Evolutionary conservation across 2,797 vertebrate genomes (phyloP), one percentile per base, ranked within the genome.

Genomic region (Rachycentron canadum): DNA sequence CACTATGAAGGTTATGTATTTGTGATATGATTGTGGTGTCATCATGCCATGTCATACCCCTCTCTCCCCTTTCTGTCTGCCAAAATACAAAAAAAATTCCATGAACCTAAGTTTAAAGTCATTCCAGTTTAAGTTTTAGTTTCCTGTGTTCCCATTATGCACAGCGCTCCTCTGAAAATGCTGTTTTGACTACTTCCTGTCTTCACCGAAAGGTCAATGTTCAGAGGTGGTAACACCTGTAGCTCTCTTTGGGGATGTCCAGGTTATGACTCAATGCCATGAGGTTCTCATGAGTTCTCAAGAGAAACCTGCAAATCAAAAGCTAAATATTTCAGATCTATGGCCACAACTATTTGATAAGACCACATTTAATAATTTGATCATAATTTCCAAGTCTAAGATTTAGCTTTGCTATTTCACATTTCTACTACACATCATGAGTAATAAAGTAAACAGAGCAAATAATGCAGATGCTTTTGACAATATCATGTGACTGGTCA

Each of bases 201-300:
- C 8, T 25, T 3, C 10, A 43, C 1, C 7, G 23, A 1, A 32
- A 59, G 23, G 19, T 67, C 56, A 61, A 57, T 62, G 49, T 23
- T 57, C 17, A 58, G 11, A 3, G 3, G 49, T 38, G 0, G 3
- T 6, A 47, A n/a, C 10, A 52, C n/a, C n/a, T n/a, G n/a, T n/a
- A n/a, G 16, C 43, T n/a, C 21, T 56, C 49, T 73, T 21, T 66
- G 69, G 7, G 69, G 32, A 66, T 50, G 36, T 55, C 23, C 40
- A 28, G 19, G 16, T 56, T 16, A 62, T 6, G 28, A n/a, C 32
- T 50, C 34, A 45, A 26, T 19, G 43, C 32, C 45, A 55, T 5
- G 19, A 13, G 25, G 47, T 36, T 25, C 26, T n/a, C 32, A 23
- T n/a, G 23, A 13, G 21, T 47, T 45, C 45, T 69, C 11, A 16